Evolutionary conservation across 2,113 vertebrate species (phyloP), one percentile per base, ranked within the genome.

Genomic region (Festucalex cinctus): DNA sequence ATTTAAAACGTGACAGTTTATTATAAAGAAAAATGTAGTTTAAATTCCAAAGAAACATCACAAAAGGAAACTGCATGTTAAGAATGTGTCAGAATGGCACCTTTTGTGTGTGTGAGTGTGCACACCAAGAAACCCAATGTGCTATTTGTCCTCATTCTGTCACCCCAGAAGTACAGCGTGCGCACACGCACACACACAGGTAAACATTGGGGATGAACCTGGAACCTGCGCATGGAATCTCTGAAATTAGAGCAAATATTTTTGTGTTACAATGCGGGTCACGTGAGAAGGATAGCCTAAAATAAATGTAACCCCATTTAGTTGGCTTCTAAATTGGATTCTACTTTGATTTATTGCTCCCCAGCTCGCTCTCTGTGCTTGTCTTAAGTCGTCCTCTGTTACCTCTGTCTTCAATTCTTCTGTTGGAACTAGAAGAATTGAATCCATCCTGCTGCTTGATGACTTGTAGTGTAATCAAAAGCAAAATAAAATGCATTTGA

Each of bases 81-180:
- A 46, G 6, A 43, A 54, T 28, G 65, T 58, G 48, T 32, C 6
- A 63, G n/a, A 22, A 14, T 57, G 10, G 37, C 37, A 39, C 37
- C 37, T 39, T n/a, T 19, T 65, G 43, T 53, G 26, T 70, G 44
- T 64, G 51, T 60, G 5, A 44, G 43, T 67, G 69, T 71, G 59
- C 43, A 67, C 77, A 81, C 79, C 61, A 65, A 63, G 58, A 70
- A 67, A 61, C 53, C 66, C 72, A 74, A 87, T 78, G 68, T 79
- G 77, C 83, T 75, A 84, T 80, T 74, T 87, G 86, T 71, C 84
- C 87, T 70, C 70, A 86, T 88, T 84, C 82, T 88, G 85, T 88
- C 84, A 84, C 70, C 69, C 65, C 37, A 62, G 70, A 76, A 71
- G 60, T 70, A 64, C 67, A 71, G 44, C 17, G 44, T 6, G 44